phyloP scores from a whole-genome alignment of 2,888 invertebrate species.

The Drosophila kambysellisi region DNA sequence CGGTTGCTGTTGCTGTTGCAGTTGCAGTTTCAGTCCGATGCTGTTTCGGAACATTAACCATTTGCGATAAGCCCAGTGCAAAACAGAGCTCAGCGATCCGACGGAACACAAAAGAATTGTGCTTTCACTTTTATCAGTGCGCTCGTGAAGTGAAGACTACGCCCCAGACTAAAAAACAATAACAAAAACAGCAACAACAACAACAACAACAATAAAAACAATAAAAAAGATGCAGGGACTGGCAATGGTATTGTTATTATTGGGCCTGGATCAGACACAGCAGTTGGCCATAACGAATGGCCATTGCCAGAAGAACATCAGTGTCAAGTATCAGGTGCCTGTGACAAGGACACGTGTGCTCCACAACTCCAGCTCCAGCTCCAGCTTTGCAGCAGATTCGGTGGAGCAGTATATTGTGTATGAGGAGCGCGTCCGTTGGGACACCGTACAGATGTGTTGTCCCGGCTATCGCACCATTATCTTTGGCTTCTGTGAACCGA shows the following conservation, averaged over 20 bases:
- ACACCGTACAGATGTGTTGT: conserved; percentile 77
- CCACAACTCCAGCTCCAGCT: conserved; percentile 33
- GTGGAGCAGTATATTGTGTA: conserved; percentile 67
- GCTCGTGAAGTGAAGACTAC: conserved; percentile 20
- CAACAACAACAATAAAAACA: background rate
- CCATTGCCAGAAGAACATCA: conserved; percentile 80
- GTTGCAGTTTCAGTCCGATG: background rate
- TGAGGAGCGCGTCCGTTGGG: conserved; percentile 79
- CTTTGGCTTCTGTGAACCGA: conserved; percentile 83
- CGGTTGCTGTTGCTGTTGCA: conserved; percentile 10
- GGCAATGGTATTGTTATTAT: conserved; percentile 4
- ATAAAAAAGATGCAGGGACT: conserved; percentile 42
- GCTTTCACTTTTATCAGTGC: conserved; percentile 65
- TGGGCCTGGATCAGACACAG: conserved; percentile 18
- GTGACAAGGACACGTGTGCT: conserved; percentile 56
- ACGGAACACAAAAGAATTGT: conserved; percentile 41
- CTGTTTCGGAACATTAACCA: conserved; percentile 5
- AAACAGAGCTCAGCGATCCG: conserved; percentile 26
- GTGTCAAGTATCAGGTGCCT: conserved; percentile 81
- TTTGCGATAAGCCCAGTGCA: conserved; percentile 52
- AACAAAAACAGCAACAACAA: background rate
- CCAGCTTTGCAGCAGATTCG: conserved; percentile 5
- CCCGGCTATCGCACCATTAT: conserved; percentile 77
- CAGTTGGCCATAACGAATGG: conserved; percentile 75
- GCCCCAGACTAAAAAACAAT: background rate